Conservation (phyloP, 2,113 vertebrate species). For the Phyllostomus discolor region DNA sequence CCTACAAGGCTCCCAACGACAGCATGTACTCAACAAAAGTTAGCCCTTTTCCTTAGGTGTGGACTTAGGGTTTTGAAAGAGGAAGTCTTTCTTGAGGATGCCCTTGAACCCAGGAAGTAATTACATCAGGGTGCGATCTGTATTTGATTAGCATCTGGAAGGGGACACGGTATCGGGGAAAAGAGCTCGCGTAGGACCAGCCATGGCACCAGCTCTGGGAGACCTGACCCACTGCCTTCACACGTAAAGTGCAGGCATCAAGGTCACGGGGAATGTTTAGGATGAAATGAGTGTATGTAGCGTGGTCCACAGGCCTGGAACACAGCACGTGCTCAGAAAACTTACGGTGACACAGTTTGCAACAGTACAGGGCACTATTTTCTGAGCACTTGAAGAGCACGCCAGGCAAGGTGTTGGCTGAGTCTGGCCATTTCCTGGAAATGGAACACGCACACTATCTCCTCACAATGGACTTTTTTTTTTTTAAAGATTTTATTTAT, state of each 20-base stretch:
- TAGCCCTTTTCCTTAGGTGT: neutral
- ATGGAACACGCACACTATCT: neutral
- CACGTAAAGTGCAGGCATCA: neutral
- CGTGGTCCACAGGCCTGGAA: neutral
- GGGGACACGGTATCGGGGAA: neutral
- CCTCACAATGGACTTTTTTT: neutral
- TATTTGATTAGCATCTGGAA: neutral
- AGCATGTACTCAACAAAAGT: neutral
- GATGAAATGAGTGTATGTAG: neutral
- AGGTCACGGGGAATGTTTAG: neutral
- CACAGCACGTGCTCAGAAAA: neutral
- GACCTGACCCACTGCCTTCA: neutral
- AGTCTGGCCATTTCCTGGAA: neutral
- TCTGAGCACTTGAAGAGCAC: neutral
- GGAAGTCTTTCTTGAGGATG: neutral
- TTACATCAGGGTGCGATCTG: neutral
- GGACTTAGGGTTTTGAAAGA: neutral
- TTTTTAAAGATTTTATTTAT: too few species aligned
- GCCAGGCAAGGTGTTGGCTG: too few species aligned
- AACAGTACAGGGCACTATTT: neutral
- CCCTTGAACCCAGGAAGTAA: neutral
- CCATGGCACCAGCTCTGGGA: accelerated
- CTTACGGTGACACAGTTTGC: neutral
- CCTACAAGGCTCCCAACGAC: neutral
- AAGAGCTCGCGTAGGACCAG: neutral